Evolutionary conservation across 2,113 vertebrate genomes (phyloP).

Genomic region (Trematomus loennbergii): DNA sequence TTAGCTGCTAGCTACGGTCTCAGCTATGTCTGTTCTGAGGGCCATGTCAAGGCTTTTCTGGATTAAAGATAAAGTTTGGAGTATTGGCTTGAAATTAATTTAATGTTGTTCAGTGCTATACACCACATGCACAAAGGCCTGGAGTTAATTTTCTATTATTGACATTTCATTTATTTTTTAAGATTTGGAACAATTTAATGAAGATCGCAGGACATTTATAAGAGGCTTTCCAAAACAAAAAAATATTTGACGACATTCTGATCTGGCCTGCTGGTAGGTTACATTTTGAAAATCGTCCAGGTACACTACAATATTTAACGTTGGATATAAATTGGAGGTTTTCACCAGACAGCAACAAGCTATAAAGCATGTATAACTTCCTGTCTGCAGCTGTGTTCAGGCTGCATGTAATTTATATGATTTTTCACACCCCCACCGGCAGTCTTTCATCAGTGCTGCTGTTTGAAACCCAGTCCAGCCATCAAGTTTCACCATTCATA

Average conservation of each 20-base stretch:
- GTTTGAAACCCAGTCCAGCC: conserved; percentile 47
- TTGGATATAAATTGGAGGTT: background rate
- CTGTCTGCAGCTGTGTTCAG: conserved; percentile 20
- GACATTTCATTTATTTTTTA: too few species aligned
- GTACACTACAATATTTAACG: background rate
- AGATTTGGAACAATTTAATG: too few species aligned
- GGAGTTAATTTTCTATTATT: too few species aligned
- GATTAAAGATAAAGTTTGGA: too few species aligned
- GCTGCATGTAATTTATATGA: conserved; percentile 9
- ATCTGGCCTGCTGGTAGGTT: background rate
- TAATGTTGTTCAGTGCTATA: too few species aligned
- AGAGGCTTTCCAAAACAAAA: background rate
- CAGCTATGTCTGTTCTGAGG: too few species aligned
- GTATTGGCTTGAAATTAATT: too few species aligned
- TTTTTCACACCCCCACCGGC: conserved; percentile 21
- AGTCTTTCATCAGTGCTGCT: conserved; percentile 36
- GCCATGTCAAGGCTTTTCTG: too few species aligned
- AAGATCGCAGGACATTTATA: too few species aligned
- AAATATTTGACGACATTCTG: background rate
- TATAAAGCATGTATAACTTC: background rate
- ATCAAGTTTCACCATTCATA: conserved; percentile 20
- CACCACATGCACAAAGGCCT: too few species aligned
- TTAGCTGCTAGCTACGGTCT: too few species aligned
- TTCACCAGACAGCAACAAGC: background rate
- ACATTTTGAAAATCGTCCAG: background rate